Evolutionary conservation across 2,113 vertebrate species (phyloP).

Genomic region (Benitochromis conjunctus): DNA sequence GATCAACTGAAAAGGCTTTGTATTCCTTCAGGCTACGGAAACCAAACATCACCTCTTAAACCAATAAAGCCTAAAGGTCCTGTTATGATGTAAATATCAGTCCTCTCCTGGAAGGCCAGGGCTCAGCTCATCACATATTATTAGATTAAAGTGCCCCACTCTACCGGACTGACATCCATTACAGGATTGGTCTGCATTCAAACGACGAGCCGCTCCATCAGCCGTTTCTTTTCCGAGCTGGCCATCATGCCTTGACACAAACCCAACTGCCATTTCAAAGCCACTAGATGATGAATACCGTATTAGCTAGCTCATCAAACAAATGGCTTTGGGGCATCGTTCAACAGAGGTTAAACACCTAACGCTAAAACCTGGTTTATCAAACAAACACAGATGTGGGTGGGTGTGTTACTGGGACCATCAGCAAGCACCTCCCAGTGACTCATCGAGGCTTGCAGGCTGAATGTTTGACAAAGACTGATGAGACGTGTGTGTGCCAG

Average conservation of each 20-base stretch:
- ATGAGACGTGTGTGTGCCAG: conserved; percentile 5
- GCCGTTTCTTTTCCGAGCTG: background rate
- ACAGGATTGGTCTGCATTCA: background rate
- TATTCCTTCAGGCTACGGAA: background rate
- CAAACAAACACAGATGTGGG: background rate
- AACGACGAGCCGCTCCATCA: background rate
- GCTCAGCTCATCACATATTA: background rate
- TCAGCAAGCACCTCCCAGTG: background rate
- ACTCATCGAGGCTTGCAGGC: background rate
- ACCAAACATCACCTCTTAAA: background rate
- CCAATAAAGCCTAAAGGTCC: background rate
- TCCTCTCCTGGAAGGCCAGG: background rate
- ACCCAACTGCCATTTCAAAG: background rate
- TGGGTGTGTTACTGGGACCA: background rate
- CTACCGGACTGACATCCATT: background rate
- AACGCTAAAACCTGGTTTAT: background rate
- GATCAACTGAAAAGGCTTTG: background rate
- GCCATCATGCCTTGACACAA: background rate
- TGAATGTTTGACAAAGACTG: conserved; percentile 2
- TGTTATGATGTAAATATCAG: conserved; percentile 2
- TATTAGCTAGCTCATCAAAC: background rate
- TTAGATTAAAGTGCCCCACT: background rate
- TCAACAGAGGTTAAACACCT: background rate
- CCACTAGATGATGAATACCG: background rate
- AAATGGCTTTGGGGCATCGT: background rate